These are phyloP conservation scores for Microtus richardsoni DNA, from an alignment of 2,113 vertebrate species.

Conservation along the genomic window DNA sequence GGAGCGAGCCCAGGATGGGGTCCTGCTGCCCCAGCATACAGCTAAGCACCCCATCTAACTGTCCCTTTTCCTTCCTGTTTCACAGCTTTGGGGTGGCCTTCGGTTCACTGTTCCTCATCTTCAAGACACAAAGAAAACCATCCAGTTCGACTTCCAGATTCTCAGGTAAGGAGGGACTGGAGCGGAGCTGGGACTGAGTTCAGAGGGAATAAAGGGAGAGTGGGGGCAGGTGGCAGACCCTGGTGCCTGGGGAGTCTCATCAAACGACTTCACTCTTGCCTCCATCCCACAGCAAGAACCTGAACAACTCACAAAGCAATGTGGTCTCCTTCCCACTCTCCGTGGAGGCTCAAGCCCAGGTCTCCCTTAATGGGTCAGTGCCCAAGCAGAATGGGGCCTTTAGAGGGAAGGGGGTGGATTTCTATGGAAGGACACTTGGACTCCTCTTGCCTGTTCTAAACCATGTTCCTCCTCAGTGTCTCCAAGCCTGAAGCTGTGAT, in stretches of 20 bases:
- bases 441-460: neutral
- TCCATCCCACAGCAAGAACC: constrained; percentile 91
- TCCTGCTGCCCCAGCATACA: neutral
- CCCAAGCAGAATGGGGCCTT: neutral
- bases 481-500: constrained; percentile 93
- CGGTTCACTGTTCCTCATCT: constrained; percentile 93
- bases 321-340: constrained; percentile 88
- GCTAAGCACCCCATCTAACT: neutral
- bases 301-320: constrained; percentile 95
- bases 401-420: neutral
- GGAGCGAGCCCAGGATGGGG: neutral
- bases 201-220: neutral
- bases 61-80: neutral
- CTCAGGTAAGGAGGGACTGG: constrained; percentile 87
- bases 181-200: neutral
- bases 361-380: constrained; percentile 93
- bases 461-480: constrained; percentile 84
- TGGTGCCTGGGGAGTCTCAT: no score
- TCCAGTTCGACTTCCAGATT: constrained; percentile 95
- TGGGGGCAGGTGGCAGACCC: no score
- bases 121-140: constrained; percentile 88
- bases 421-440: neutral
- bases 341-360: constrained; percentile 90
- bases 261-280: neutral
- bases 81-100: constrained; percentile 92